Percentiles rank a stretch among this genome's conserved stretches.
phyloP scores from a whole-genome alignment of 2,797 vertebrate species.

The Hydrophis major region DNA sequence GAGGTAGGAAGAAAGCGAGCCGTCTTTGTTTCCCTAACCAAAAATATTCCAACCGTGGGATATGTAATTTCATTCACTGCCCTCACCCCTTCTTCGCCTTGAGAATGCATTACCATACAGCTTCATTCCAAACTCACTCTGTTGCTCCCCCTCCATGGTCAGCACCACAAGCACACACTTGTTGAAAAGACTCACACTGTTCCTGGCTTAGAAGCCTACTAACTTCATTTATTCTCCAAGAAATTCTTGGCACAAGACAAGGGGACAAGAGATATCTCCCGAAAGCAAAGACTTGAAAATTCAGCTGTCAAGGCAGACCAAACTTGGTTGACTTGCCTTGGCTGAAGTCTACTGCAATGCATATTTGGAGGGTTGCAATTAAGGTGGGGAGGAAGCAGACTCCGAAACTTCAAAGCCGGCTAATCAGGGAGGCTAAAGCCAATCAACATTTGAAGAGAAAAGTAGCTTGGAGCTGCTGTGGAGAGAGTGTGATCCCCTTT shows the following conservation, averaged over 20 bases:
- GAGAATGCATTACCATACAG: background rate
- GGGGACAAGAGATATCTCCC: conserved; percentile 21
- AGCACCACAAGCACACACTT: conserved; percentile 46
- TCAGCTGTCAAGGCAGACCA: conserved; percentile 8
- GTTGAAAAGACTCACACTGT: conserved; percentile 49
- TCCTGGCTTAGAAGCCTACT: conserved; percentile 54
- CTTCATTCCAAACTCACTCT: background rate
- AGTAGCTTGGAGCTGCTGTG: background rate
- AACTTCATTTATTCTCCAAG: conserved; percentile 60
- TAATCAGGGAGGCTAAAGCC: conserved; percentile 34
- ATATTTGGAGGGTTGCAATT: conserved; percentile 46
- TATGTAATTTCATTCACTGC: background rate
- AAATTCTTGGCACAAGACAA: conserved; percentile 22
- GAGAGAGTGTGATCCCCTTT: background rate
- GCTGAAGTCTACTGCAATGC: conserved; percentile 26
- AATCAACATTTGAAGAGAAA: conserved; percentile 2
- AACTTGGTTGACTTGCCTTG: background rate
- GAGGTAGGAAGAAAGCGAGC: background rate
- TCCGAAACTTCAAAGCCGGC: background rate
- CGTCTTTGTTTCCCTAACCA: background rate
- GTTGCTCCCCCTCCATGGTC: conserved; percentile 7
- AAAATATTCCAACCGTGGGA: background rate
- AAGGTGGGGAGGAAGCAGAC: conserved; percentile 12
- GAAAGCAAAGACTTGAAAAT: conserved; percentile 23
- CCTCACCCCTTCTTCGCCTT: background rate